Percentiles rank a stretch among this genome's conserved stretches.
Evolutionary conservation across 2,888 invertebrate genomes (phyloP).

Genomic region (Trachelus stipa): DNA sequence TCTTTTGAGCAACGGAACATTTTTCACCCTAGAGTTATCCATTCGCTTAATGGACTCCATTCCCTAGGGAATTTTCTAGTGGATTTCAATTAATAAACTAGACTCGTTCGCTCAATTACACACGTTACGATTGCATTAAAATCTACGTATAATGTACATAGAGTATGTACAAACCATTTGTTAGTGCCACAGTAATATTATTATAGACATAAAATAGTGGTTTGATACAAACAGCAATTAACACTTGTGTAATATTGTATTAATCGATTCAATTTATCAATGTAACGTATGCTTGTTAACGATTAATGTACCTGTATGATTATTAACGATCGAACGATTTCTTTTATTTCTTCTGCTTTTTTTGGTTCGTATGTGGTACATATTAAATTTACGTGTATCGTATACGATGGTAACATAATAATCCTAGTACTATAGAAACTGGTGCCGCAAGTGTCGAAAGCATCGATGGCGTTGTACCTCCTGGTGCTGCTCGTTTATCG

Average conservation of each 20-base stretch:
- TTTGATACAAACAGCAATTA: not conserved
- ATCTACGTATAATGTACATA: too few relatives aligned
- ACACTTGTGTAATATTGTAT: not conserved
- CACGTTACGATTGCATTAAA: too few relatives aligned
- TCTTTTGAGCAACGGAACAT: not conserved
- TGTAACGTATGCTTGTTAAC: not conserved
- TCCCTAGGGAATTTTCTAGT: not conserved
- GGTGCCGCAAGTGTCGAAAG: not conserved
- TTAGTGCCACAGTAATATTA: not conserved
- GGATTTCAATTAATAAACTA: not conserved
- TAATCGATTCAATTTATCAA: not conserved
- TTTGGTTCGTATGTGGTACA: not conserved
- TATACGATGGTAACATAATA: not conserved
- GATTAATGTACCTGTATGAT: not conserved
- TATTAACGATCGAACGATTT: not conserved
- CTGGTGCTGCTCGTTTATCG: constrained; percentile 4
- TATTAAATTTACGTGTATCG: not conserved
- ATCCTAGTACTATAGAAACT: not conserved
- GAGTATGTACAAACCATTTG: not conserved
- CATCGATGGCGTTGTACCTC: not conserved
- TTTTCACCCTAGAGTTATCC: not conserved
- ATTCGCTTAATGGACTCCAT: not conserved
- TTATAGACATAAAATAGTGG: not conserved
- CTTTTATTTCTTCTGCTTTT: not conserved
- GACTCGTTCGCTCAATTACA: too few relatives aligned